Percentiles rank a stretch among this genome's conserved stretches.
These are phyloP conservation scores for Drosophila sordidula DNA, from an alignment of 2,888 invertebrate genomes.

Conservation along the genomic window DNA sequence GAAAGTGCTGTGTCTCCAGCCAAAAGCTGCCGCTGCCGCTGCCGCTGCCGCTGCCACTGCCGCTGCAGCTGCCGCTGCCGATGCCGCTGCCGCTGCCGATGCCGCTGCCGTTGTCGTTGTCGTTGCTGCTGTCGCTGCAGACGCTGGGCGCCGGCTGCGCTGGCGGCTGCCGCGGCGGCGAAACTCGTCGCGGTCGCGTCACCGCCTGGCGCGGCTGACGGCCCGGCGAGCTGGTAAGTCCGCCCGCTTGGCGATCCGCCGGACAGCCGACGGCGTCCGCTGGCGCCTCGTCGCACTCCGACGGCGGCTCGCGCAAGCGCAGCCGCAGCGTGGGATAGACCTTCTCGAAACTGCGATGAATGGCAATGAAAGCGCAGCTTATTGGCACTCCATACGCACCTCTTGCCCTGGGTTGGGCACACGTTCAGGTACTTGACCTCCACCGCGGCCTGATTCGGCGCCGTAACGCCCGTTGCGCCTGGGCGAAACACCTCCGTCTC, in stretches of 20 bases:
- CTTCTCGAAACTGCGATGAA: background rate
- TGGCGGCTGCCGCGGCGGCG: background rate
- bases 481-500: background rate
- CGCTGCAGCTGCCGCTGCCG: background rate
- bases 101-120: background rate
- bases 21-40: background rate
- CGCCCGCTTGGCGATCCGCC: background rate
- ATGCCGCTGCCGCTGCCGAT: no score
- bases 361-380: no score
- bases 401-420: no score
- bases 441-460: no score
- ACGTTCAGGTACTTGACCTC: no score
- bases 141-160: background rate
- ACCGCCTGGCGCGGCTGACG: slow-evolving; percentile 25
- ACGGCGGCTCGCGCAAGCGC: background rate
- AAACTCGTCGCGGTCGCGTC: slow-evolving; percentile 19
- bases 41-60: background rate
- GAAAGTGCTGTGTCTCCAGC: background rate
- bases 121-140: no score
- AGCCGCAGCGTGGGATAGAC: slow-evolving; percentile 23
- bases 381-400: no score
- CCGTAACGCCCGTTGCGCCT: no score
- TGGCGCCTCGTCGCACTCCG: background rate
- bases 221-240: background rate
- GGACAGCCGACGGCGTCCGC: background rate